Evolutionary conservation across 2,797 vertebrate genomes (phyloP), one percentile per base, ranked within the genome.

Genomic region (Schizopygopsis malacanthus): DNA sequence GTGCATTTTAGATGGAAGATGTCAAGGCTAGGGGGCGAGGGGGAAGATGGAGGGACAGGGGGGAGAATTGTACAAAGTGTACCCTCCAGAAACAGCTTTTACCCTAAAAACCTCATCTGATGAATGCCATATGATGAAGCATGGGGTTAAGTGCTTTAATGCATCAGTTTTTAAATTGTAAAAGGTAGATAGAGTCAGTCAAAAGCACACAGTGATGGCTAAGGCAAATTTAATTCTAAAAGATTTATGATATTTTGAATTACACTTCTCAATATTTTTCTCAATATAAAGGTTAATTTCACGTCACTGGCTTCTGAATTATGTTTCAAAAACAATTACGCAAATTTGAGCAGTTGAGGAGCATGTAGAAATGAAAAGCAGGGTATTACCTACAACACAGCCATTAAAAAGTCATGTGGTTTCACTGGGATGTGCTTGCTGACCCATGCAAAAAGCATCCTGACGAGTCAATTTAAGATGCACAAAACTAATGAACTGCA

Each of bases 21-120:
- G 87, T 91, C 92, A 92, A 91, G 84, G 91, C 91, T 92, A 90
- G 91, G 91, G 54, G 67, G 73, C 9, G 70, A 73, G 50, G 88
- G 89, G 91, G 87, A 89, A 88, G 90, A 87, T 90, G 79, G 88
- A 91, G 89, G 88, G 84, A 89, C 90, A 89, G 88, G 88, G 75
- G 45, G n/a, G 67, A 92, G 89, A 93, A 92, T 90, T 88, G 86
- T 95, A 95, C 95, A 95, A 96, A 95, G 95, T 94, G 89, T 93
- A 94, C 94, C 95, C 95, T 95, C 92, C 94, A 96, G 95, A 93
- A 93, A 94, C 92, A 92, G 87, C 93, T 95, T 94, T 94, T 80
- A 89, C 88, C 82, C 91, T 92, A 92, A 95, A 94, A 94, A 92
- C 95, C 92, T 90, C 91, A 89, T 95, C 94, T 95, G 94, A 95